Evolutionary conservation across 1,140 invertebrate species (phyloP).

Genomic region (Tribolium madens): DNA sequence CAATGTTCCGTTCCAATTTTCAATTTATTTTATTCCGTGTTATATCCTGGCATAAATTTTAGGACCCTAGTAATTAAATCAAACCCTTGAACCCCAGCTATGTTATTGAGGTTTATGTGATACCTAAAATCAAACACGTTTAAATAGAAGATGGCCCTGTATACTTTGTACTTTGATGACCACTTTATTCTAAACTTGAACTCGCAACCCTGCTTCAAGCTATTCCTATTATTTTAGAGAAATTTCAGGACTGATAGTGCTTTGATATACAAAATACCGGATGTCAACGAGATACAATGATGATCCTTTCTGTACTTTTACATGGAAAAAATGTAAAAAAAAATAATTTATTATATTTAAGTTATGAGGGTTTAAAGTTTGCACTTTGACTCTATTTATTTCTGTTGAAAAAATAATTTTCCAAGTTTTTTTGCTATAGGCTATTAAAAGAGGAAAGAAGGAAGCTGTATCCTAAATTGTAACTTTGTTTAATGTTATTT

Average conservation of each 20-base stretch:
- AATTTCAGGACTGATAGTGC: neutral
- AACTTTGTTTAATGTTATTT: too few relatives aligned
- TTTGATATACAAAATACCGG: neutral
- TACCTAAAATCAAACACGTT: slow-evolving; percentile 15
- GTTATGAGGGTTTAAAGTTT: too few relatives aligned
- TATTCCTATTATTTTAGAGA: slow-evolving; percentile 12
- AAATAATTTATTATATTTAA: too few relatives aligned
- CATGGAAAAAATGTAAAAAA: too few relatives aligned
- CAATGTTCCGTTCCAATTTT: neutral
- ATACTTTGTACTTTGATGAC: slow-evolving; percentile 22
- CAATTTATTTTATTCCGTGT: slow-evolving; percentile 21
- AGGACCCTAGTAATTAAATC: slow-evolving; percentile 11
- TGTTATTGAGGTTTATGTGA: slow-evolving; percentile 7
- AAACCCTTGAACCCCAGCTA: neutral
- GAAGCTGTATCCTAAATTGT: too few relatives aligned
- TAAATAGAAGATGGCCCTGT: neutral
- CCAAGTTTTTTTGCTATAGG: too few relatives aligned
- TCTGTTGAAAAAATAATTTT: too few relatives aligned
- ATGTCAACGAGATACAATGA: neutral
- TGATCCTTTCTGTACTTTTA: too few relatives aligned
- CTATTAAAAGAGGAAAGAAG: too few relatives aligned
- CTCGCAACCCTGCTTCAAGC: neutral
- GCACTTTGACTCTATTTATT: too few relatives aligned
- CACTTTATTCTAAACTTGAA: slow-evolving; percentile 13
- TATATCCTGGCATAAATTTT: slow-evolving; percentile 2